Conservation (phyloP, 92 coral and sea anemone genomes). For the Bergia sp. region DNA sequence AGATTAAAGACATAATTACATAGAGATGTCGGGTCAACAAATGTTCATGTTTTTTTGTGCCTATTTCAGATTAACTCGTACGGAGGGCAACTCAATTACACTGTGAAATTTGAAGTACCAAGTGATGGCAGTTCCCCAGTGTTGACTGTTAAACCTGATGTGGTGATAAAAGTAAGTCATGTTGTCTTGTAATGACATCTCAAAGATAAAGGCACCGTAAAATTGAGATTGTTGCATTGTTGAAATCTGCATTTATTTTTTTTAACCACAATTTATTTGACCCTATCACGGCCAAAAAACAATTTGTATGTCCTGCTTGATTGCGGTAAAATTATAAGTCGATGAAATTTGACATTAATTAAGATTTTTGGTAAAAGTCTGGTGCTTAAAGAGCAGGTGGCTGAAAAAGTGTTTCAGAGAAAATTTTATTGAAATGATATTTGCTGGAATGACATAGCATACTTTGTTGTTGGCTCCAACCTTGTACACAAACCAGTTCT, state of each 20-base stretch:
- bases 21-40: background rate
- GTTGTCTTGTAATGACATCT: background rate
- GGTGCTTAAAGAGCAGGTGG: too few relatives aligned
- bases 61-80: conserved; percentile 71
- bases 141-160: conserved; percentile 71
- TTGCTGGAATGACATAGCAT: background rate
- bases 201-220: too few relatives aligned
- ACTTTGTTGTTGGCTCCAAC: background rate
- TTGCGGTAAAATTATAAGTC: too few relatives aligned
- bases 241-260: background rate
- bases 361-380: too few relatives aligned
- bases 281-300: too few relatives aligned
- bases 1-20: too few relatives aligned
- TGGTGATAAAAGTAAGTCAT: conserved; percentile 65
- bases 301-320: too few relatives aligned
- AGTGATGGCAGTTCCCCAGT: conserved; percentile 65
- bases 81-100: conserved; percentile 72
- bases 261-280: too few relatives aligned
- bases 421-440: background rate
- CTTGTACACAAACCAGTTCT: background rate
- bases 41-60: background rate
- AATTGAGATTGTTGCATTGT: background rate
- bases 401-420: too few relatives aligned
- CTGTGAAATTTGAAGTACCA: conserved; percentile 59
- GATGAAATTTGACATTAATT: too few relatives aligned